Conservation (phyloP, 2,797 vertebrate genomes). For the Champsocephalus esox region DNA sequence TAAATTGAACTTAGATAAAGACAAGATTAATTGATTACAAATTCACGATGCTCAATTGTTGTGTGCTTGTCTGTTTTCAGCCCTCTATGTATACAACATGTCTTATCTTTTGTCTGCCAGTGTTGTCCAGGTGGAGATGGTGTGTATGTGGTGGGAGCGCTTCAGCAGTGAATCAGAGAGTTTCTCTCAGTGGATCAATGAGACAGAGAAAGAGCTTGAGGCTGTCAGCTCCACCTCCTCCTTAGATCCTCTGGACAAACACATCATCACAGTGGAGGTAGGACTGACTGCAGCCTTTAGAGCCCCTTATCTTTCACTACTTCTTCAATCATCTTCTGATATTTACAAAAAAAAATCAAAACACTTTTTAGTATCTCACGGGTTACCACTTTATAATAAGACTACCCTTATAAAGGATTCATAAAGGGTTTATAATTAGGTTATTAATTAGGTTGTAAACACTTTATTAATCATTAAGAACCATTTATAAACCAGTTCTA, state of each 20-base stretch:
- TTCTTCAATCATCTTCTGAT: conserved; percentile 18
- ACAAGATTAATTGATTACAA: too few relatives aligned
- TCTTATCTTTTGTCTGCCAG: conserved; percentile 71
- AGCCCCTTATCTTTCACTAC: background rate
- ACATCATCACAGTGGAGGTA: conserved; percentile 90
- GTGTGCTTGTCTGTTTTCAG: conserved; percentile 17
- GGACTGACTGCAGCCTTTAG: background rate
- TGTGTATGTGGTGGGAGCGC: conserved; percentile 90
- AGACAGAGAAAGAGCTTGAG: conserved; percentile 89
- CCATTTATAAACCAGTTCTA: too few relatives aligned
- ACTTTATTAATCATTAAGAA: too few relatives aligned
- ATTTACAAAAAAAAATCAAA: conserved; percentile 21
- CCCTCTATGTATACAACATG: background rate
- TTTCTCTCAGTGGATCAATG: conserved; percentile 89
- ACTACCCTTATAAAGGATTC: too few relatives aligned
- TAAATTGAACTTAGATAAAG: too few relatives aligned
- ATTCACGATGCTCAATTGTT: background rate
- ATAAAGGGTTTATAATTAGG: too few relatives aligned
- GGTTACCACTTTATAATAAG: too few relatives aligned
- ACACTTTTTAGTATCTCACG: conserved; percentile 12
- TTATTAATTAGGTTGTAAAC: too few relatives aligned
- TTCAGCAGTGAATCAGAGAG: conserved; percentile 89
- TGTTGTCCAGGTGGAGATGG: conserved; percentile 91
- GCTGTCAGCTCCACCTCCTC: conserved; percentile 78
- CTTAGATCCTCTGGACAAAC: conserved; percentile 85